Evolutionary conservation across 2,113 vertebrate genomes (phyloP), one percentile per base, ranked within the genome.

Genomic region (Hydropotes inermis): DNA sequence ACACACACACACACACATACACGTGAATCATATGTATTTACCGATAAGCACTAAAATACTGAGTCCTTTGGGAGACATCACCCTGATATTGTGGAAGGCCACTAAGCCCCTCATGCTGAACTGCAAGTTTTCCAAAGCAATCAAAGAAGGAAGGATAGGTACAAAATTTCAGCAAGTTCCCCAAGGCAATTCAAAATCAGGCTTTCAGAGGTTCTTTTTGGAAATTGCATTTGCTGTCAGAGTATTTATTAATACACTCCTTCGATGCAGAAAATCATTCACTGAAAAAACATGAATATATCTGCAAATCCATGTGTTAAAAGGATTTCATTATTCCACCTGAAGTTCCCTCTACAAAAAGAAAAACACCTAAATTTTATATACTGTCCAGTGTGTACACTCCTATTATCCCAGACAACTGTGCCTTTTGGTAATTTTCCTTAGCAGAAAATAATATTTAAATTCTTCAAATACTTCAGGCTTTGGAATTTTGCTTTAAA

Each of bases 221-320:
- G 39, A 97, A 97, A 97, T 82, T 81, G 57, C 83, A 92, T 61
- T 95, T 97, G 92, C 89, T 94, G 70, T 84, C 86, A 61, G 28
- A 90, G 23, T 97, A 67, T 95, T 97, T 93, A 95, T 97, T 94
- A 97, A 96, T 52, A 89, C 25, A 87, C 45, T 47, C 87, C 86
- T 90, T 87, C 47, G 61, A 89, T 70, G 89, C 57, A 96, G 92
- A 36, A 96, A 96, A 94, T 84, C 33, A 45, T 87, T 96, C 87
- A 85, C 58, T 67, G 83, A 97, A 95, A 58, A 98, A 95, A 94
- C 47, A 85, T 60, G 74, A 94, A 94, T 90, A 45, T 60, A 95
- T 92, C 93, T 96, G 86, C 83, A 96, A 97, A 93, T 85, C 82
- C 12, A 39, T 61, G 47, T 45, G 28, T 81, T 97, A 96, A 97